A percentile compares a stretch with the other conserved stretches of the same genome.
Evolutionary conservation across 2,113 vertebrate species (phyloP).

Genomic region (Ariopsis seemanni): DNA sequence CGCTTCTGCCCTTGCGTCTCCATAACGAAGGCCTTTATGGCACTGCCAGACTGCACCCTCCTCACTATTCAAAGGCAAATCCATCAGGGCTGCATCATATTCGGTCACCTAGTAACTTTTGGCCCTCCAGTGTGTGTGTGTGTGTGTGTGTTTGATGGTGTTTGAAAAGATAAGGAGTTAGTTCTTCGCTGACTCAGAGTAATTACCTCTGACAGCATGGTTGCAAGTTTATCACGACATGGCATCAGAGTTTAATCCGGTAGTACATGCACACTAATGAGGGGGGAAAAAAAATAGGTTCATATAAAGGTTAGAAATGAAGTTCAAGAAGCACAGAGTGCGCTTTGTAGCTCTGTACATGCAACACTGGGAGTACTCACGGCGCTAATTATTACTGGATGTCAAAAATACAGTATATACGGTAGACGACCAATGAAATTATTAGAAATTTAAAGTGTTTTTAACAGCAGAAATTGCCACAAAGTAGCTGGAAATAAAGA

Average conservation of each 20-base stretch:
- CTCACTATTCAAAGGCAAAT: conserved; percentile 54
- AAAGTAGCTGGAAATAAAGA: background rate
- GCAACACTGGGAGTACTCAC: background rate
- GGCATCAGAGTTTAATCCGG: conserved; percentile 16
- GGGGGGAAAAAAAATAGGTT: background rate
- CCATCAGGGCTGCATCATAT: conserved; percentile 26
- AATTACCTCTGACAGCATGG: conserved; percentile 3
- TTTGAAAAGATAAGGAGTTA: conserved; percentile 6
- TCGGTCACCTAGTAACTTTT: conserved; percentile 23
- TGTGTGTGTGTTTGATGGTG: conserved; percentile 7
- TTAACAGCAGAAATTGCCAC: background rate
- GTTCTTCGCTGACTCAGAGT: background rate
- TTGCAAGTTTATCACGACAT: background rate
- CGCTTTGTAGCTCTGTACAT: background rate
- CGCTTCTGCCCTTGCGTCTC: conserved; percentile 42
- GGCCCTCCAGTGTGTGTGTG: background rate
- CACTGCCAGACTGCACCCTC: conserved; percentile 47
- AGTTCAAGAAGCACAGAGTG: background rate
- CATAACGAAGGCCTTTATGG: conserved; percentile 56
- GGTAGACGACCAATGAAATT: background rate
- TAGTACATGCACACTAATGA: conserved; percentile 1
- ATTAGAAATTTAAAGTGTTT: background rate
- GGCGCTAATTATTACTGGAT: background rate
- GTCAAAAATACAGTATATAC: background rate
- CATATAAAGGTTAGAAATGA: conserved; percentile 2